Evolutionary conservation across 2,113 vertebrate genomes (phyloP).

Genomic region (Perccottus glenii): DNA sequence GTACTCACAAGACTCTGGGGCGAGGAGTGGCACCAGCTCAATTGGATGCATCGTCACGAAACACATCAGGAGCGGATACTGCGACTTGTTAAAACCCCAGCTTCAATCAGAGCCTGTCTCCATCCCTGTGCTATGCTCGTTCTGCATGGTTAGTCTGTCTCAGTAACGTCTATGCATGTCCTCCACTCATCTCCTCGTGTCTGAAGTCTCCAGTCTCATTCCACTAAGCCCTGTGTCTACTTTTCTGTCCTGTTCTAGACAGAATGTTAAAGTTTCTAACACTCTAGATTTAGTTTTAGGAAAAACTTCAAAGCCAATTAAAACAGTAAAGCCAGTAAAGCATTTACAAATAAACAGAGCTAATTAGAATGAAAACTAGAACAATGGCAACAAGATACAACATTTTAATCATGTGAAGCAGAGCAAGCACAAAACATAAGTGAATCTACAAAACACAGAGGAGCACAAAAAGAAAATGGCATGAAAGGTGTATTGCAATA

Average conservation of each 20-base stretch:
- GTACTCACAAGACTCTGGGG: conserved; percentile 14
- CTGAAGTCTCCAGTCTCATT: not conserved
- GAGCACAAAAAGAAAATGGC: too few species aligned
- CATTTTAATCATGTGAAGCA: not conserved
- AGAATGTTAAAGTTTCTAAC: conserved; percentile 4
- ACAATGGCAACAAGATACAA: not conserved
- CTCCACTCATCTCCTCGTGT: not conserved
- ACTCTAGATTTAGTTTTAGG: not conserved
- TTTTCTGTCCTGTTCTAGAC: not conserved
- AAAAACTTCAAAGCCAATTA: conserved; percentile 4
- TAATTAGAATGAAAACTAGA: not conserved
- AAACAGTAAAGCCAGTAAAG: conserved; percentile 1
- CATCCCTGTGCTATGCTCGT: conserved; percentile 1
- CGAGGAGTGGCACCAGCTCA: conserved; percentile 29
- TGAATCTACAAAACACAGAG: too few species aligned
- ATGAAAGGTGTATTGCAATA: too few species aligned
- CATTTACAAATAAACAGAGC: not conserved
- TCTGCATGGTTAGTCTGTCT: not conserved
- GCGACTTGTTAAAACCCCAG: conserved; percentile 24
- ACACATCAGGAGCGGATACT: conserved; percentile 36
- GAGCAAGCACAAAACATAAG: too few species aligned
- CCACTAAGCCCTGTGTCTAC: not conserved
- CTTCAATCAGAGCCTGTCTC: conserved; percentile 26
- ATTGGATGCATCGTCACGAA: conserved; percentile 50
- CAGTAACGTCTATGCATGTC: not conserved